These are phyloP conservation scores for Eulemur rubriventer DNA, from an alignment of 2,797 vertebrate species.

Conservation along the genomic window DNA sequence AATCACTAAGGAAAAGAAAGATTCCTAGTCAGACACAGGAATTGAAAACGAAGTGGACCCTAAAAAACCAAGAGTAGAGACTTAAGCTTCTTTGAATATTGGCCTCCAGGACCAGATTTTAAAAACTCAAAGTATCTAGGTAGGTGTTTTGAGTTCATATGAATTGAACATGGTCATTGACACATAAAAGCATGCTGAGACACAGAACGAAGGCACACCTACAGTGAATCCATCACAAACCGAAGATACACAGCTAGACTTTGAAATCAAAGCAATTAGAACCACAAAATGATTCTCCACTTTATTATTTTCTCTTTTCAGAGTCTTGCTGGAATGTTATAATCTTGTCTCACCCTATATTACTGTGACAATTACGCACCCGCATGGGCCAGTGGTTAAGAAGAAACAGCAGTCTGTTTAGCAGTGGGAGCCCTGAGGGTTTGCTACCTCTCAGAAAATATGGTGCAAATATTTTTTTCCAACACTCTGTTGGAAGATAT, in stretches of 20 bases:
- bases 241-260: not conserved
- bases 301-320: not conserved
- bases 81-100: not conserved
- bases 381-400: not conserved
- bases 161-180: not conserved
- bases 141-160: not conserved
- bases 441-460: not conserved
- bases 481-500: not conserved
- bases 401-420: not conserved
- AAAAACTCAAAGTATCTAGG: not conserved
- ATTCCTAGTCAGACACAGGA: not conserved
- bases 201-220: not conserved
- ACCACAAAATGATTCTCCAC: not conserved
- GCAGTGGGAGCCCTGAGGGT: not conserved
- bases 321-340: not conserved
- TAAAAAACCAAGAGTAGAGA: not conserved
- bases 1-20: slow-evolving; percentile 12
- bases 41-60: not conserved
- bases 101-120: not conserved
- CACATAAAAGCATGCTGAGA: not conserved
- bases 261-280: not conserved
- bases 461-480: not conserved
- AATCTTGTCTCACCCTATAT: not conserved
- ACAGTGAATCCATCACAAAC: not conserved
- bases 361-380: not conserved